Evolutionary conservation across 1,140 invertebrate species (phyloP), one percentile per base, ranked within the genome.

Genomic region (Amyelois transitella): DNA sequence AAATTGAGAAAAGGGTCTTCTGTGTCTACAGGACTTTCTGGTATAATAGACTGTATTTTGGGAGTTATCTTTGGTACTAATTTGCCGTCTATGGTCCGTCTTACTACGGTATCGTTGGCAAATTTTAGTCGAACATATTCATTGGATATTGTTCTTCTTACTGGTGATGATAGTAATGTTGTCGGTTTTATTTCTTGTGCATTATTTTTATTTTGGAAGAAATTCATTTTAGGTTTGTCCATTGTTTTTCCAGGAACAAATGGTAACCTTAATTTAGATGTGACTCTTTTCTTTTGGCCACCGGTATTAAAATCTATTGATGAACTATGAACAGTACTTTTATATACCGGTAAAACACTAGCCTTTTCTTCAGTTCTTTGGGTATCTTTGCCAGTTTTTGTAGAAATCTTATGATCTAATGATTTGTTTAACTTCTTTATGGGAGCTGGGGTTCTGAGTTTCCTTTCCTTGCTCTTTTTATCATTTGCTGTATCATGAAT

Each of bases 31-130:
- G 87, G 87, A 57, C 86, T 89, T 63, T 88, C 85, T 4, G 88
- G 88, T 62, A 89, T 88, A 51, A 86, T 89, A 8, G 86, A 88
- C 38, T 87, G 86, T 54, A 89, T 85, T 75, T 87, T 89, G 21
- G 81, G 81, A 17, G 84, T 78, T 22, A 83, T 86, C 59, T 86
- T 83, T 59, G 82, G 81, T 47, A 85, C 65, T 17, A 78, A 81
- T 66, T 77, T 86, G 2, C 85, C 85, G 21, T 84, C 80, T 18
- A 83, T 86, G 53, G 77, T 87, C 44, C 82, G 67, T 45, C 83
- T 66, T 10, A 82, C 60, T 21, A 82, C 75, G 32, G 79, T 86
- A 50, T 83, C 80, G 43, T 81, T 81, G 6, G 66, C 63, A 62
- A 88, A 89, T 60, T 87, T 87, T 22, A 89, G 52, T 17, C 83